Percentiles rank a stretch among this genome's conserved stretches.
These are phyloP conservation scores for Sinocyclocheilus anshuiensis DNA, from an alignment of 2,113 vertebrate genomes.

Conservation along the genomic window DNA sequence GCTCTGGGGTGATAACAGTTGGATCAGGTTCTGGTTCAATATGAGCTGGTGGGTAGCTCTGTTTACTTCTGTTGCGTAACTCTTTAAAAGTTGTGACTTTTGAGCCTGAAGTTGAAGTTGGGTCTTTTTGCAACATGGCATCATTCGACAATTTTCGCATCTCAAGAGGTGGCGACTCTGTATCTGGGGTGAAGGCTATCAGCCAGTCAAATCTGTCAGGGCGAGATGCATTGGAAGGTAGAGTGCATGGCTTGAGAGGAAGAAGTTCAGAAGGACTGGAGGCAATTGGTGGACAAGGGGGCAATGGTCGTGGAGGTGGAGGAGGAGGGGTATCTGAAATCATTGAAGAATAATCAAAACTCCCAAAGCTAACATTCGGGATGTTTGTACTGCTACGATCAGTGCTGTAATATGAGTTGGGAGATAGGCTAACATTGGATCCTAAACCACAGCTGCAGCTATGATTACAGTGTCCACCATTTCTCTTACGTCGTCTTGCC, in stretches of 20 bases:
- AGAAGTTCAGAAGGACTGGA: constrained; percentile 63
- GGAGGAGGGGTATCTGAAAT: constrained; percentile 71
- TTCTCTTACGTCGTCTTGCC: constrained; percentile 81
- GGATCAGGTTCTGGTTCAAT: constrained; percentile 73
- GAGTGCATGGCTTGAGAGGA: constrained; percentile 66
- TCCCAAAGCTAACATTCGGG: constrained; percentile 59
- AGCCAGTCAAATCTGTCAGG: constrained; percentile 89
- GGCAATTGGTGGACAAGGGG: constrained; percentile 58
- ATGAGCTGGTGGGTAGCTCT: constrained; percentile 61
- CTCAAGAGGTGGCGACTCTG: constrained; percentile 71
- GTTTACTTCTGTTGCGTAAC: constrained; percentile 82
- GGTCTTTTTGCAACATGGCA: constrained; percentile 15
- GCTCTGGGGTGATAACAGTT: constrained; percentile 73
- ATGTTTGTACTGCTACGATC: constrained; percentile 60
- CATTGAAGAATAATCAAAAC: constrained; percentile 62
- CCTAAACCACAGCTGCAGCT: constrained; percentile 48
- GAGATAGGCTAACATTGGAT: neutral
- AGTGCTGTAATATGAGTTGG: constrained; percentile 71
- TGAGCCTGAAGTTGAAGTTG: constrained; percentile 60
- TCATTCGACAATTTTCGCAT: constrained; percentile 54
- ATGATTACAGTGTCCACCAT: constrained; percentile 58
- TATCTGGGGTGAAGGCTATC: constrained; percentile 90
- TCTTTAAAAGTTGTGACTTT: constrained; percentile 93
- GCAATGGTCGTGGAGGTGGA: constrained; percentile 77
- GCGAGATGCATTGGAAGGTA: constrained; percentile 72